Conservation (phyloP, 2,888 invertebrate species). For the Drosophila emarginata region DNA sequence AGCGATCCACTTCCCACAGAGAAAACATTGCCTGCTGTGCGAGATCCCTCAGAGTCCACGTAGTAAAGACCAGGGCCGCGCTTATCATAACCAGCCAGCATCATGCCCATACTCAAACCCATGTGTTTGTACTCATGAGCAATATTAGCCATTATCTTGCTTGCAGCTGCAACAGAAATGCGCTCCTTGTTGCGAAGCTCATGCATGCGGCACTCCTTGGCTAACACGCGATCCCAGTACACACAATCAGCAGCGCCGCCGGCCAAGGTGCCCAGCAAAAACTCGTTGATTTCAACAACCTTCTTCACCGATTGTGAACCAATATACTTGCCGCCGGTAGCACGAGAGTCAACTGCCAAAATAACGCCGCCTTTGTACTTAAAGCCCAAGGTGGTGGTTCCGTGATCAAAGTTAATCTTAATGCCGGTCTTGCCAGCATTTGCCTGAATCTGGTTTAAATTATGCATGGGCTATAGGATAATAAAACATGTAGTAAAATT, state of each 20-base stretch:
- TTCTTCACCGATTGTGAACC: slow-evolving; percentile 98
- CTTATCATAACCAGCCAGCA: slow-evolving; percentile 98
- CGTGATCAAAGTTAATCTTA: slow-evolving; percentile 97
- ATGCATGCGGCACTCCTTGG: slow-evolving; percentile 98
- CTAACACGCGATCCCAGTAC: slow-evolving; percentile 98
- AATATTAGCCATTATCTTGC: slow-evolving; percentile 98
- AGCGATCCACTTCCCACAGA: slow-evolving; percentile 99
- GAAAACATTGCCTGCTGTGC: slow-evolving; percentile 95
- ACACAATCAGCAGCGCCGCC: slow-evolving; percentile 99
- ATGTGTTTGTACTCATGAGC: slow-evolving; percentile 99
- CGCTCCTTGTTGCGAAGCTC: slow-evolving; percentile 97
- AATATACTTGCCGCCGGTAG: slow-evolving; percentile 97
- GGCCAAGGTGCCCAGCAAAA: slow-evolving; percentile 97
- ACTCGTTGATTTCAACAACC: slow-evolving; percentile 98
- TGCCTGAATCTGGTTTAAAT: slow-evolving; percentile 87
- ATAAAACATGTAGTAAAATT: neutral
- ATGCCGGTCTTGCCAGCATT: slow-evolving; percentile 88
- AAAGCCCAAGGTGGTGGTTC: slow-evolving; percentile 99
- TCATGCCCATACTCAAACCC: slow-evolving; percentile 98
- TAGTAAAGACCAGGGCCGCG: slow-evolving; percentile 98
- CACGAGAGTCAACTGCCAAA: slow-evolving; percentile 98
- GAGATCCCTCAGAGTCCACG: slow-evolving; percentile 97
- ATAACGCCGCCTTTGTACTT: slow-evolving; percentile 97
- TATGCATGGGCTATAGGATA: slow-evolving; percentile 86
- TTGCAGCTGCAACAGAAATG: slow-evolving; percentile 99